Evolutionary conservation across 2,888 invertebrate species (phyloP), one percentile per base, ranked within the genome.

Genomic region (Thymelicus sylvestris): DNA sequence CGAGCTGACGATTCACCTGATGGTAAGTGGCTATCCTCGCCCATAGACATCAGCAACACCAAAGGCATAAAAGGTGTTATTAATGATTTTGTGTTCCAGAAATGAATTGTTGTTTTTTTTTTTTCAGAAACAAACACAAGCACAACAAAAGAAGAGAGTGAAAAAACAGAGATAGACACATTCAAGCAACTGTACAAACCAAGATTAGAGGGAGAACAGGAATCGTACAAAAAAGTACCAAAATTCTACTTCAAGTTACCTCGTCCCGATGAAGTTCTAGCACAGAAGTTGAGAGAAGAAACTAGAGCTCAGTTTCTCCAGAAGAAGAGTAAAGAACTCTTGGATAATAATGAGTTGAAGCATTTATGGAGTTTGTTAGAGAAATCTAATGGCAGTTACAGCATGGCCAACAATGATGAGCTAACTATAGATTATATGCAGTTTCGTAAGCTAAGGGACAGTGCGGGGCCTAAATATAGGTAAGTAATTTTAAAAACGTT

Each of bases 291-390:
- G 57, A 94, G 98, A 70, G 98, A 98, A 88, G 98, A 98, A 86
- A 97, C 98, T 0, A 94, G 98, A 80, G 97, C 98, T 2, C 95
- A 97, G 74, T 97, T 98, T 84, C 88, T 99, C 62, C 97, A 98
- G 88, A 95, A 97, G 83, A 96, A 97, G 81, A 98, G 97, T 74
- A 95, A 96, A 80, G 97, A 98, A 80, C 90, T 98, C 44, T 88
- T 99, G 38, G 97, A 98, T 86, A 98, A 97, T 84, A 96, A 97
- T 82, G 98, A 99, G 87, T 86, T 98, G 66, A 96, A 97, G 87
- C 95, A 96, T 57, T 89, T 99, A 0, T 98, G 98, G 98, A 95
- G 96, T 60, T 89, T 97, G 67, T 87, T 99, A 74, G 97, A 98
- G 86, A 96, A 97, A 77, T 95, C 97, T 68, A 97, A 97, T 79